These are phyloP conservation scores for Amphilophus citrinellus DNA, from an alignment of 2,113 vertebrate species.

Conservation along the genomic window DNA sequence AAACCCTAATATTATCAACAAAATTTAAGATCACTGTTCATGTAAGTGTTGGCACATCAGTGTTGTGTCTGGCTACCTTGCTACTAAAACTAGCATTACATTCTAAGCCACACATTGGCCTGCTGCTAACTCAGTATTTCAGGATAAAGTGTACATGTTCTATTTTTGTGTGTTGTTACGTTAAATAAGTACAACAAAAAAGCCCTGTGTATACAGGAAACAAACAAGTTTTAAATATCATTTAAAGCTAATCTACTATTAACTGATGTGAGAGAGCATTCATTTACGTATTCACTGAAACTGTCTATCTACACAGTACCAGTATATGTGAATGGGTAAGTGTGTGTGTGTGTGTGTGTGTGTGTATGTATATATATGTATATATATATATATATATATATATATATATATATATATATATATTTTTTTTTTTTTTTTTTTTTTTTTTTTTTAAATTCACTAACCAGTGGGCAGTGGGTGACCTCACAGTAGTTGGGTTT, in stretches of 20 bases:
- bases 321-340: too few species aligned
- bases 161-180: not conserved
- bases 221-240: not conserved
- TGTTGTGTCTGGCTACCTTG: too few species aligned
- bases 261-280: not conserved
- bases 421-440: too few species aligned
- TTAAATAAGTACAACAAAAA: not conserved
- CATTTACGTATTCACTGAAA: not conserved
- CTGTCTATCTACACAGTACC: too few species aligned
- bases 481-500: not conserved
- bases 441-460: not conserved
- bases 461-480: not conserved
- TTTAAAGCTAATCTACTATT: not conserved
- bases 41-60: too few species aligned
- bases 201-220: not conserved
- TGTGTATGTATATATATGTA: too few species aligned
- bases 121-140: not conserved
- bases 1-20: not conserved
- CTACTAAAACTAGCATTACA: too few species aligned
- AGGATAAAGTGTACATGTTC: not conserved
- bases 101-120: too few species aligned
- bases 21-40: not conserved
- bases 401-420: too few species aligned
- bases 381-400: too few species aligned
- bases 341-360: too few species aligned